phyloP scores from a whole-genome alignment of 2,797 vertebrate genomes.

The Anniella stebbinsi region DNA sequence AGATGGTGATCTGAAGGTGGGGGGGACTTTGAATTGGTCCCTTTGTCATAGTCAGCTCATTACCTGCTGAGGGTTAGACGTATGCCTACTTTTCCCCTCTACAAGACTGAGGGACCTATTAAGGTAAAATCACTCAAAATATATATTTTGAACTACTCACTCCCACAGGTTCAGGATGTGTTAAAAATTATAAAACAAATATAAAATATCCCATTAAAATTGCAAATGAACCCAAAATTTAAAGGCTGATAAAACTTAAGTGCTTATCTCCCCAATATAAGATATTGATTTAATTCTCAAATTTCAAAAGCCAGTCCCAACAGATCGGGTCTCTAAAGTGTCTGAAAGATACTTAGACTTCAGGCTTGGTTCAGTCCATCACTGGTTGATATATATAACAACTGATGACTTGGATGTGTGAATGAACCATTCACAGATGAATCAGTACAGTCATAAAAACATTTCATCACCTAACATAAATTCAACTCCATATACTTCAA shows the following conservation, averaged over 20 bases:
- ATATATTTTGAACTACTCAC: background rate
- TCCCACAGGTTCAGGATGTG: background rate
- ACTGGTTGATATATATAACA: background rate
- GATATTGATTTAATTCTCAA: background rate
- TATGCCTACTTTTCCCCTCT: no score
- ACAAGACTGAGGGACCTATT: no score
- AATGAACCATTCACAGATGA: background rate
- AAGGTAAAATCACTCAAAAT: background rate
- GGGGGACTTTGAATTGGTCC: no score
- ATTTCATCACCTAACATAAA: background rate
- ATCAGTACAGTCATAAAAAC: background rate
- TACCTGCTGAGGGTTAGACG: no score
- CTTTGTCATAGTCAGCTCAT: no score
- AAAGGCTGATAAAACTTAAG: slow-evolving; percentile 7
- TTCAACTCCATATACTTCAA: background rate
- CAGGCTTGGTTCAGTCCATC: background rate
- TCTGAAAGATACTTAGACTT: background rate
- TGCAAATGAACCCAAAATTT: background rate
- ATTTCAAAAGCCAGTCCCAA: background rate
- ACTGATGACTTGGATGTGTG: background rate
- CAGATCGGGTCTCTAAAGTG: background rate
- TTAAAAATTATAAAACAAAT: slow-evolving; percentile 26
- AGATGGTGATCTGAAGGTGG: no score
- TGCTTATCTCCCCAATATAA: background rate
- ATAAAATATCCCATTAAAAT: slow-evolving; percentile 17